A percentile compares a stretch with the other conserved stretches of the same genome.
phyloP scores from a whole-genome alignment of 2,113 vertebrate genomes.

The Rhizomys pruinosus region DNA sequence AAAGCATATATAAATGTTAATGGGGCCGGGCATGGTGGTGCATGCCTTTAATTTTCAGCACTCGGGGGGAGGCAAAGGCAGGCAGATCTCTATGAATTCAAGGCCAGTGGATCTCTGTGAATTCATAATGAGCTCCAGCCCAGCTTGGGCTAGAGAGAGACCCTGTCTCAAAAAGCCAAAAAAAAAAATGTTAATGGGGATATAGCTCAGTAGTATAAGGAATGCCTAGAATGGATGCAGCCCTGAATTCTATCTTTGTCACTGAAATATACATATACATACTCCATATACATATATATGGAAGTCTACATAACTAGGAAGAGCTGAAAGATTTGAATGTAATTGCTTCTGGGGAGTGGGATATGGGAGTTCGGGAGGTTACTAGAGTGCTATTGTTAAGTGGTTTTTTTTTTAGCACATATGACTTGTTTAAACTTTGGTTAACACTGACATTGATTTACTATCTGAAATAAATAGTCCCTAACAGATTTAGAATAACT shows the following conservation, averaged over 20 bases:
- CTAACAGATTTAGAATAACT: not conserved
- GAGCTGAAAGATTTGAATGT: not conserved
- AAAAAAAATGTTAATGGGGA: not conserved
- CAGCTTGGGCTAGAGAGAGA: too few relatives aligned
- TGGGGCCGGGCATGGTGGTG: too few relatives aligned
- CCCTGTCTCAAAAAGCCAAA: too few relatives aligned
- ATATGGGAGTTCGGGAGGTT: not conserved
- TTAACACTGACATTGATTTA: conserved; percentile 4
- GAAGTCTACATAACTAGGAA: not conserved
- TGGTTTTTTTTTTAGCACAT: not conserved
- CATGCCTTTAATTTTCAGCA: too few relatives aligned
- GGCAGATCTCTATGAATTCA: too few relatives aligned
- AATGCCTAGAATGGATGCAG: not conserved
- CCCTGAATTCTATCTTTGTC: not conserved
- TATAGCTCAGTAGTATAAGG: too few relatives aligned
- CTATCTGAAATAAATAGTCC: conserved; percentile 20
- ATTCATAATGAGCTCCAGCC: too few relatives aligned
- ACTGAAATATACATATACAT: too few relatives aligned
- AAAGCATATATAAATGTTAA: not conserved
- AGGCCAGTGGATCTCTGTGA: too few relatives aligned
- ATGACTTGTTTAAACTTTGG: conserved; percentile 24
- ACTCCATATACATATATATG: too few relatives aligned
- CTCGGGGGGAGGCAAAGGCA: too few relatives aligned
- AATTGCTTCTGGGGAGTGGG: not conserved
- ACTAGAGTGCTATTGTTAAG: not conserved